A percentile compares a stretch with the other conserved stretches of the same genome.
These are phyloP conservation scores for Esox masquinongy DNA, from an alignment of 2,797 vertebrate genomes.

Conservation along the genomic window DNA sequence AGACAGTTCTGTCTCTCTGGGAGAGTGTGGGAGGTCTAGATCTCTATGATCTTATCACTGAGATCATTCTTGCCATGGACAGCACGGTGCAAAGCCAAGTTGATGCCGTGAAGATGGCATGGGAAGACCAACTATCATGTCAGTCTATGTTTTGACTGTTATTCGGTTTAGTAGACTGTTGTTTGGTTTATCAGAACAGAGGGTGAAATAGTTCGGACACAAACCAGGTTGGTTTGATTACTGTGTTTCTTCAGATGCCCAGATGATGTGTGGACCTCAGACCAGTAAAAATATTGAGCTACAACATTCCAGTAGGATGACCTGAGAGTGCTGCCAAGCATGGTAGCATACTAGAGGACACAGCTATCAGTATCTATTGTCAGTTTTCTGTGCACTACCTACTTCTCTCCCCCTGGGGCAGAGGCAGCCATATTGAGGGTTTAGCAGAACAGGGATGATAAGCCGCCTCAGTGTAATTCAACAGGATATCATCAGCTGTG, in stretches of 20 bases:
- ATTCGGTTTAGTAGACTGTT: background rate
- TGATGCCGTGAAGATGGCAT: background rate
- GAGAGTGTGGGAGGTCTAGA: background rate
- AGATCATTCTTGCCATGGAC: background rate
- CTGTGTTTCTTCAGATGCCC: background rate
- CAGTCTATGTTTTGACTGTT: background rate
- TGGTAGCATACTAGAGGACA: background rate
- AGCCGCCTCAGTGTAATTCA: background rate
- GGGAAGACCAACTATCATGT: background rate
- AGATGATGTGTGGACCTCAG: background rate
- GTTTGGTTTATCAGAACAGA: too few relatives aligned
- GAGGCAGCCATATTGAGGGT: slow-evolving; percentile 1
- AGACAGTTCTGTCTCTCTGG: background rate
- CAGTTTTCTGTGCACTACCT: background rate
- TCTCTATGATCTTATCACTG: background rate
- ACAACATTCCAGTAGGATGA: background rate
- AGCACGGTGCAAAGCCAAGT: background rate
- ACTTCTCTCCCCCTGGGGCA: background rate
- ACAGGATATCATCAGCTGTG: background rate
- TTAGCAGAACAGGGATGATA: background rate
- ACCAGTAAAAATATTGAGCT: background rate
- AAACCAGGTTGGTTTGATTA: background rate
- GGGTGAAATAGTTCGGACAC: background rate
- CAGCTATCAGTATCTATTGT: background rate
- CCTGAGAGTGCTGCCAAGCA: background rate